phyloP scores from a whole-genome alignment of 2,888 invertebrate species.

The Hirudinaria manillensis region DNA sequence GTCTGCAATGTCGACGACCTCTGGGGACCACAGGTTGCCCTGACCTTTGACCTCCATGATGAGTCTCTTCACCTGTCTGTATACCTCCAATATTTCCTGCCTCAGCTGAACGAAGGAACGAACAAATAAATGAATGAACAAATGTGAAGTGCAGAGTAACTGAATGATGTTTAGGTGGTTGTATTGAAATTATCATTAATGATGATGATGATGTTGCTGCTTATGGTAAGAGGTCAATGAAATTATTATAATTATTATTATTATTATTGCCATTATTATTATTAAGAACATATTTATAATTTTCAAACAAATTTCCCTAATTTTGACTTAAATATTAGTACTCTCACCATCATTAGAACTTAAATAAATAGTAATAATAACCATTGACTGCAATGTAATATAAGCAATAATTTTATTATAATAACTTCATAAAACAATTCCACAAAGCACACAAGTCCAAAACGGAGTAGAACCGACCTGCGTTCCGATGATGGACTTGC shows the following conservation, averaged over 20 bases:
- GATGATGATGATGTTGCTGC: no score
- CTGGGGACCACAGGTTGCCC: conserved; percentile 34
- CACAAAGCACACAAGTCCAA: not conserved
- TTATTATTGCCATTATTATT: no score
- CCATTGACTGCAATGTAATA: not conserved
- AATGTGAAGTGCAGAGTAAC: not conserved
- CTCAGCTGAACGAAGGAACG: conserved; percentile 50
- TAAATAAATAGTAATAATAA: no score
- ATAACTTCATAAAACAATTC: not conserved
- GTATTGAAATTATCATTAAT: no score
- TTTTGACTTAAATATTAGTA: no score
- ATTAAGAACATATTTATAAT: no score
- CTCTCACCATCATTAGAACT: no score
- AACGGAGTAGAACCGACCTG: not conserved
- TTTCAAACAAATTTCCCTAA: no score
- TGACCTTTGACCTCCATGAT: conserved; percentile 45
- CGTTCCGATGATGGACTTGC: conserved; percentile 2
- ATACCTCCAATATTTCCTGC: conserved; percentile 56
- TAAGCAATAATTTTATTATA: not conserved
- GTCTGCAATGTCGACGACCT: conserved; percentile 29
- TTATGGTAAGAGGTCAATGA: not conserved
- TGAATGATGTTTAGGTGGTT: no score
- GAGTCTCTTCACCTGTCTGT: conserved; percentile 54
- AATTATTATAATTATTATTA: not conserved
- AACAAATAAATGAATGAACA: not conserved